Evolutionary conservation across 2,888 invertebrate genomes (phyloP), one percentile per base, ranked within the genome.

Genomic region (Cheilosia vernalis): DNA sequence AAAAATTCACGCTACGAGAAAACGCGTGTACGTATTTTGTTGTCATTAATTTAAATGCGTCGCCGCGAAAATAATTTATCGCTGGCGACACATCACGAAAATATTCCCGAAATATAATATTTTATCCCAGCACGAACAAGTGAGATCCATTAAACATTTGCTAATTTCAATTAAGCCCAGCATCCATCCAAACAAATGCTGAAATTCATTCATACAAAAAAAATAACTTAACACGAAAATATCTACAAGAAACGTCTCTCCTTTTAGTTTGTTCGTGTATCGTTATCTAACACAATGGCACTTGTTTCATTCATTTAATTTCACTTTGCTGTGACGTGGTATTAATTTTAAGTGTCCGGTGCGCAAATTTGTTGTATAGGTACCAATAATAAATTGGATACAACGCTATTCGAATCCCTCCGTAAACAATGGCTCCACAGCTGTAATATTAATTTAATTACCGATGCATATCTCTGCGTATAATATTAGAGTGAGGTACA

Each of bases 221-320:
- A 24, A 21, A 6, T 27, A 60, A 47, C 24, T 56, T 55, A 60
- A 66, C 56, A 70, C 51, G 53, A 60, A 79, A 69, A 73, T 80
- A 80, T 67, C 67, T 55, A 30, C 9, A 51, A 55, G 40, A 37
- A 58, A 9, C 21, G 17, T 37, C 40, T 69, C 53, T 30, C 42
- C 30, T 42, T 61, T 49, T 42, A 30, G 17, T 44, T 27, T 47
- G 15, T 37, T 4, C 13, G 37, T 13, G 13, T 37, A 37, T 37
- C 40, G 53, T 85, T 81, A 72, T 72, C 76, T 81, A 81, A 82
- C 76, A 66, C 81, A 66, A 70, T 76, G 73, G 74, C 80, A 76
- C 61, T 85, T 76, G 85, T 72, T 85, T 85, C 85, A 85, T 85
- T 85, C 85, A 85, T 81, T 85, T 81, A 78, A 85, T 66, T 74